Evolutionary conservation across 2,888 invertebrate species (phyloP).

Genomic region (Pteria penguin): DNA sequence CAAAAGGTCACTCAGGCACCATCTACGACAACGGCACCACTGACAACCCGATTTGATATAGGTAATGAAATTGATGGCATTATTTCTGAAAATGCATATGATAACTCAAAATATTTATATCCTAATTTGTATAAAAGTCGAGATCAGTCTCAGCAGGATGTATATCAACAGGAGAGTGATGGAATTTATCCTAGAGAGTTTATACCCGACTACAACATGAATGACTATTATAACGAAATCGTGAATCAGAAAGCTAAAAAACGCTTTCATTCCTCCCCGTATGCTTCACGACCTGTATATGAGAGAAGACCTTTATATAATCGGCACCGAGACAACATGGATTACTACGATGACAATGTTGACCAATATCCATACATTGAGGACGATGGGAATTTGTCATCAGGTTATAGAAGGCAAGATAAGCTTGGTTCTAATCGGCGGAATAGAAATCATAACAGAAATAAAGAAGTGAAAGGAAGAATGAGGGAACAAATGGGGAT

Average conservation of each 20-base stretch:
- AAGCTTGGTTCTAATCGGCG: background rate
- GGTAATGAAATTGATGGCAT: conserved; percentile 10
- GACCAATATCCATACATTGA: conserved; percentile 22
- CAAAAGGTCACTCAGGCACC: background rate
- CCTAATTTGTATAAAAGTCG: background rate
- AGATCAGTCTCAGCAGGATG: background rate
- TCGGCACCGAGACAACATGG: background rate
- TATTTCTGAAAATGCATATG: background rate
- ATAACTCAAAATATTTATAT: conserved; percentile 15
- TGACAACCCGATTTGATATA: background rate
- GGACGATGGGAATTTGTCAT: background rate
- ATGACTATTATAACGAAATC: conserved; percentile 48
- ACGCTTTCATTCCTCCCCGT: conserved; percentile 9
- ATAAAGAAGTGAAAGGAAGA: background rate
- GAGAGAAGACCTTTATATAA: background rate
- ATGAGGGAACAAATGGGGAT: background rate
- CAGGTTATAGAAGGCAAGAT: background rate
- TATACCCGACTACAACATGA: conserved; percentile 29
- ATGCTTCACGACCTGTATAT: background rate
- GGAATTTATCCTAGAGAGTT: conserved; percentile 38
- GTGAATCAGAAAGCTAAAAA: conserved; percentile 47
- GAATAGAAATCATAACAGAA: background rate
- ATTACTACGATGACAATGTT: conserved; percentile 34
- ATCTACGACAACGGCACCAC: background rate
- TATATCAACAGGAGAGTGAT: conserved; percentile 10